A percentile compares a stretch with the other conserved stretches of the same genome.
Conservation (phyloP, 30 jellyfish, hydroid and myxozoan genomes). For the Nemopilema nomurai region DNA sequence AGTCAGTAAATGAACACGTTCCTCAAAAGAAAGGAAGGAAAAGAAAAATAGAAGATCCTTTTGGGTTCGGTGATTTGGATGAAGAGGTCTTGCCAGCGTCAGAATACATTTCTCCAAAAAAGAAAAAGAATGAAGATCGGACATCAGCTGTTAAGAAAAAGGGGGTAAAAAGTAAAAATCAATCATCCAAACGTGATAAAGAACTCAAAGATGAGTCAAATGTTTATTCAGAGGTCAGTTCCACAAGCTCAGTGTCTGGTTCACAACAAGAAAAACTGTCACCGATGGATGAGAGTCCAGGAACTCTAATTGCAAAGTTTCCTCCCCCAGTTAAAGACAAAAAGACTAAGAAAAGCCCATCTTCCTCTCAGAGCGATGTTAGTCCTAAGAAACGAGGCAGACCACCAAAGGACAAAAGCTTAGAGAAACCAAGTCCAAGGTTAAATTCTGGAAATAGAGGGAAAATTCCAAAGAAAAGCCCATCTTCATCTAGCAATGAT, state of each 20-base stretch:
- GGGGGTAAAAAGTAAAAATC: neutral
- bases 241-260: neutral
- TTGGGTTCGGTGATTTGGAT: conserved; percentile 61
- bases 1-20: neutral
- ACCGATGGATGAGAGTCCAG: too few relatives aligned
- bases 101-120: conserved; percentile 55
- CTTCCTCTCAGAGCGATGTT: neutral
- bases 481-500: neutral
- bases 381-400: conserved; percentile 34
- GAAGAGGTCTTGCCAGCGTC: conserved; percentile 52
- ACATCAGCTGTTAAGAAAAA: neutral
- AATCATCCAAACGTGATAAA: neutral
- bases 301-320: too few relatives aligned
- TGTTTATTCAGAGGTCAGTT: neutral
- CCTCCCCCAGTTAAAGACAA: neutral
- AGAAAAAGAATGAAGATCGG: conserved; percentile 4
- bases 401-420: conserved; percentile 16
- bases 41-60: conserved; percentile 41
- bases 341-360: neutral
- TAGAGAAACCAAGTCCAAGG: neutral
- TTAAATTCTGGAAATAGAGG: neutral
- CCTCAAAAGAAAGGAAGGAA: conserved; percentile 33
- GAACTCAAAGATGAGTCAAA: neutral
- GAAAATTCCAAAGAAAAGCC: neutral
- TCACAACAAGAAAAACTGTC: too few relatives aligned